A percentile compares a stretch with the other conserved stretches of the same genome.
phyloP scores from a whole-genome alignment of 2,113 vertebrate genomes.

The Calypte anna region DNA sequence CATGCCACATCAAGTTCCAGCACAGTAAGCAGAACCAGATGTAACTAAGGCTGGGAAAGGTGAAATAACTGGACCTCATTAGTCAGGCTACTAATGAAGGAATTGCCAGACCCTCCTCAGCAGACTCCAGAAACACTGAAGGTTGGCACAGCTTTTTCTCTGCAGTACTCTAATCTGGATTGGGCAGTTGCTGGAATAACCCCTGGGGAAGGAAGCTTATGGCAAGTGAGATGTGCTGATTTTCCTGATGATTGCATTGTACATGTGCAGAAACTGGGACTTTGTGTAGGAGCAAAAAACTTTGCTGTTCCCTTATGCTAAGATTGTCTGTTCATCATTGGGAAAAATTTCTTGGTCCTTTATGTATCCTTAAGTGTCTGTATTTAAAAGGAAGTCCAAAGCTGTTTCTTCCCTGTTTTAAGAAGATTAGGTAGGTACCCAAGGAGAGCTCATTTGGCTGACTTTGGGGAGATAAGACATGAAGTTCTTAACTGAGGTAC shows the following conservation, averaged over 20 bases:
- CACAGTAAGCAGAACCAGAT: neutral
- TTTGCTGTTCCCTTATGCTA: neutral
- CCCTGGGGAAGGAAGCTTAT: neutral
- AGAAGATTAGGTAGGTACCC: neutral
- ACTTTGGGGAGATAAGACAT: neutral
- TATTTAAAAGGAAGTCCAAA: neutral
- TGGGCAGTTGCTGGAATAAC: neutral
- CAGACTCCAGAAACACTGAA: neutral
- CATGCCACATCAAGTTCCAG: neutral
- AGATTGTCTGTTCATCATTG: neutral
- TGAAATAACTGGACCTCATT: neutral
- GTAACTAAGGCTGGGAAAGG: neutral
- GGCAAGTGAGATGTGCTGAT: neutral
- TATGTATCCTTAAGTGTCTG: neutral
- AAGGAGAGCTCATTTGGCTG: neutral
- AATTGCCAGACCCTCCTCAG: neutral
- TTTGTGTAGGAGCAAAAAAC: neutral
- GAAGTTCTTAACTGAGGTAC: neutral
- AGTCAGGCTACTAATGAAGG: neutral
- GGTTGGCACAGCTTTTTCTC: neutral
- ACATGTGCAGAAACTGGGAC: neutral
- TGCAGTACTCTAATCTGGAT: neutral
- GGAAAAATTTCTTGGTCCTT: neutral
- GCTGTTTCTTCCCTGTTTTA: neutral
- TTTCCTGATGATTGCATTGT: rapidly evolving